These are phyloP conservation scores for Ataeniobius toweri DNA, from an alignment of 2,797 vertebrate species.

Conservation along the genomic window DNA sequence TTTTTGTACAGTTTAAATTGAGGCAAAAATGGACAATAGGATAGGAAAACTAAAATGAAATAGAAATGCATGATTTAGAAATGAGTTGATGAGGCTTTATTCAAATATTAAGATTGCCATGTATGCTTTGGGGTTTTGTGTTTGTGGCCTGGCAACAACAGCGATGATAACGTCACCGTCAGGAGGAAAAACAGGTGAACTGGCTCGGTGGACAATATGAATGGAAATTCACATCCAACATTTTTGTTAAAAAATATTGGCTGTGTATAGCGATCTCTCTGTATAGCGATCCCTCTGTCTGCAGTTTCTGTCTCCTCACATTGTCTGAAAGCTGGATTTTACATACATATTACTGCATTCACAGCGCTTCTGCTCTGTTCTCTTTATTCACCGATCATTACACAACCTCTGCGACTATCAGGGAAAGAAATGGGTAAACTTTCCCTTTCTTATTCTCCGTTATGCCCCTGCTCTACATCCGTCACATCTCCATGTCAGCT, in stretches of 20 bases:
- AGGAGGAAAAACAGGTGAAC: constrained; percentile 1
- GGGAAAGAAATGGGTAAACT: background rate
- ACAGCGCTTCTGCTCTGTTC: background rate
- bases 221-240: constrained; percentile 5
- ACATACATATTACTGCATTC: background rate
- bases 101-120: background rate
- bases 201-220: constrained; percentile 2
- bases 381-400: background rate
- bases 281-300: background rate
- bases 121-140: background rate
- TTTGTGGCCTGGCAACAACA: constrained; percentile 6
- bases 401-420: too few species aligned
- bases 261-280: background rate
- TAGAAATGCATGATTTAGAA: background rate
- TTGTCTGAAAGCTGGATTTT: background rate
- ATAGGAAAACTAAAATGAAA: background rate
- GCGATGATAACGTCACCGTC: background rate
- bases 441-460: background rate
- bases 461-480: constrained; percentile 1
- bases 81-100: background rate
- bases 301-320: background rate
- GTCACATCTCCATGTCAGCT: background rate
- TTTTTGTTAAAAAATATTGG: background rate
- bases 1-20: background rate
- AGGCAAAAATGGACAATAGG: background rate